phyloP scores from a whole-genome alignment of 2,888 invertebrate species.

The Atrina japonica region DNA sequence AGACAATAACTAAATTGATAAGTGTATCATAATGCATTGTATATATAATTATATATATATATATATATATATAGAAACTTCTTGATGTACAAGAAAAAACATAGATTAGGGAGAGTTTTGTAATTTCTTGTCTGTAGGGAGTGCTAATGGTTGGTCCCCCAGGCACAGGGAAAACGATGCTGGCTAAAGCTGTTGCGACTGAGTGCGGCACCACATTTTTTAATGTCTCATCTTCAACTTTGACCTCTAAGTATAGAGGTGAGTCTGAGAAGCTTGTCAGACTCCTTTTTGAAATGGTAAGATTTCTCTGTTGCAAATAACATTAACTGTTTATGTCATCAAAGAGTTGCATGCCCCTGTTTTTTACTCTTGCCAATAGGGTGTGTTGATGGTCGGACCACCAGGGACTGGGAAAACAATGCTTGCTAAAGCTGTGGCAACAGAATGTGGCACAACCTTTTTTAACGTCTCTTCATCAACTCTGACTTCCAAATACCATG shows the following conservation, averaged over 20 bases:
- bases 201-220: slow-evolving; percentile 83
- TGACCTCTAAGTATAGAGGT: slow-evolving; percentile 99
- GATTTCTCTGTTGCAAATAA: slow-evolving; percentile 28
- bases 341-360: slow-evolving; percentile 50
- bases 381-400: slow-evolving; percentile 79
- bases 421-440: slow-evolving; percentile 82
- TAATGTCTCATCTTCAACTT: slow-evolving; percentile 95
- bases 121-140: slow-evolving; percentile 71
- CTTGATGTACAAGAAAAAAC: no score
- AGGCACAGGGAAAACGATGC: slow-evolving; percentile 83
- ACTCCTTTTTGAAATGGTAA: slow-evolving; percentile 97
- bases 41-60: no score
- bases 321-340: not conserved
- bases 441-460: slow-evolving; percentile 82
- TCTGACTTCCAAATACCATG: slow-evolving; percentile 97
- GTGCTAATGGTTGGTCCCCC: slow-evolving; percentile 82
- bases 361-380: slow-evolving; percentile 64
- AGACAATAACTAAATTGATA: no score
- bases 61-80: no score
- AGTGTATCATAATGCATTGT: no score
- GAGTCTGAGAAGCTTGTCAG: slow-evolving; percentile 99
- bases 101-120: slow-evolving; percentile 5
- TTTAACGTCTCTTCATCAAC: slow-evolving; percentile 95
- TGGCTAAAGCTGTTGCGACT: slow-evolving; percentile 83
- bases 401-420: slow-evolving; percentile 82